These are phyloP conservation scores for Todiramphus saurophagus DNA, from an alignment of 2,113 vertebrate species.

Conservation along the genomic window DNA sequence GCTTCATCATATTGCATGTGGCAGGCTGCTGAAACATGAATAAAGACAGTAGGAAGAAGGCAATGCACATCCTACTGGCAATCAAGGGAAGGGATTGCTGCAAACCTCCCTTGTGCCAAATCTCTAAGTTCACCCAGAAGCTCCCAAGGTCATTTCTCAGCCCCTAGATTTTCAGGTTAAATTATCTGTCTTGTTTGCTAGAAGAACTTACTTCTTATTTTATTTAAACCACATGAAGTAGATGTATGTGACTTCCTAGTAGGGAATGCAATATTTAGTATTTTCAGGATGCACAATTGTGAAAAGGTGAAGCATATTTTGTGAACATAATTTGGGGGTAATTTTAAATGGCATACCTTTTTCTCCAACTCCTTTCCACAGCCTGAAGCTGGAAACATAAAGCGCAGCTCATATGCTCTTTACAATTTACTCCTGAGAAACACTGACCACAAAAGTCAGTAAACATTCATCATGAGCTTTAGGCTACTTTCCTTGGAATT, in stretches of 20 bases:
- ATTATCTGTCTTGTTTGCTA: slow-evolving; percentile 66
- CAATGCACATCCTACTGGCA: slow-evolving; percentile 46
- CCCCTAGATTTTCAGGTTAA: slow-evolving; percentile 66
- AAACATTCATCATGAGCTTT: slow-evolving; percentile 76
- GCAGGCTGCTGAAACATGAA: slow-evolving; percentile 75
- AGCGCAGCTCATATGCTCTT: slow-evolving; percentile 64
- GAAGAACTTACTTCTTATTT: slow-evolving; percentile 71
- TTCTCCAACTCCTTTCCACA: slow-evolving; percentile 33
- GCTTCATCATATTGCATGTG: slow-evolving; percentile 70
- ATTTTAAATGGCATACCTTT: slow-evolving; percentile 53
- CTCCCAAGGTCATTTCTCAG: slow-evolving; percentile 66
- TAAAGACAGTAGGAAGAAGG: slow-evolving; percentile 69
- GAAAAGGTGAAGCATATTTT: slow-evolving; percentile 52
- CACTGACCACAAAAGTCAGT: slow-evolving; percentile 73
- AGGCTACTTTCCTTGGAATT: slow-evolving; percentile 76
- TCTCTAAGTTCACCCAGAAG: slow-evolving; percentile 49
- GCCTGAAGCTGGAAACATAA: slow-evolving; percentile 72
- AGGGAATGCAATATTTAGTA: slow-evolving; percentile 68
- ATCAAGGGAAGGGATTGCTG: slow-evolving; percentile 26
- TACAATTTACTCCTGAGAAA: slow-evolving; percentile 72
- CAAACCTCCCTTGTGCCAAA: not conserved
- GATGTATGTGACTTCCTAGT: slow-evolving; percentile 55
- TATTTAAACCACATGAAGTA: slow-evolving; percentile 69
- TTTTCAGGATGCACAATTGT: slow-evolving; percentile 25
- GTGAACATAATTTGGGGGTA: slow-evolving; percentile 56